Base-by-base conservation (phyloP, 2,888 invertebrate species). In the Dysmachus trigonus region DNA sequence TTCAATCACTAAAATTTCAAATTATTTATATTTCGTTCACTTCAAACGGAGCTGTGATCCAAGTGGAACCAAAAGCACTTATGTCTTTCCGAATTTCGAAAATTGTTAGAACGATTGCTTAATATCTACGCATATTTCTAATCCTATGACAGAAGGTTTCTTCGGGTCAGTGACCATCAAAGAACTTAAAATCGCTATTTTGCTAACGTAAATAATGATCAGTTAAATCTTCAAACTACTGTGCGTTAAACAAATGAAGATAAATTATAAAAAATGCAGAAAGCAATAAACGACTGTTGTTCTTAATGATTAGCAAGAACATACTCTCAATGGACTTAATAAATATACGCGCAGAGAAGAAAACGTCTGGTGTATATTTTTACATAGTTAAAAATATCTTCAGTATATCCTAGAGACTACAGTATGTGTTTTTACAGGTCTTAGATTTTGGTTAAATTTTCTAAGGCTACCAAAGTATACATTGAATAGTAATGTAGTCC, bases 401-500 rank as follows among this genome's bases (percentile, higher is more conserved):
- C 53, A 53, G 53, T 53, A 53, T 62, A 7, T 22, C 22, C 62
- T 62, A 62, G 62, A 22, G 62, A 62, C 62, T 62, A 62, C 27
- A 62, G 27, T 62, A 62, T 18, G 10, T 18, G 62, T 62, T 62
- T 62, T 62, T 62, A 62, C 62, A 62, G 22, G 3, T 53, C 53
- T 53, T 62, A 22, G 10, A 22, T 8, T 53, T 62, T 62, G 62
- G 62, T 62, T 62, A 62, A 62, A 7, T 2, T 8, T 62, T 10
- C 10, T 62, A 27, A 22, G 27, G 27, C 62, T 53, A 81, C 33
- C 79, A 15, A 79, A 10, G 33, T 53, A 81, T 53, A 62, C 38
- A n/a, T 53, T 53, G 30, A 81, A 33, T 81, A 53, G 53, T 81
- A 15, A 81, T 81, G 51, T 53, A 81, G 62, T 81, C 41, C 31